Conservation (phyloP, 1,140 invertebrate genomes). For the Ceratosolen solmsi region DNA sequence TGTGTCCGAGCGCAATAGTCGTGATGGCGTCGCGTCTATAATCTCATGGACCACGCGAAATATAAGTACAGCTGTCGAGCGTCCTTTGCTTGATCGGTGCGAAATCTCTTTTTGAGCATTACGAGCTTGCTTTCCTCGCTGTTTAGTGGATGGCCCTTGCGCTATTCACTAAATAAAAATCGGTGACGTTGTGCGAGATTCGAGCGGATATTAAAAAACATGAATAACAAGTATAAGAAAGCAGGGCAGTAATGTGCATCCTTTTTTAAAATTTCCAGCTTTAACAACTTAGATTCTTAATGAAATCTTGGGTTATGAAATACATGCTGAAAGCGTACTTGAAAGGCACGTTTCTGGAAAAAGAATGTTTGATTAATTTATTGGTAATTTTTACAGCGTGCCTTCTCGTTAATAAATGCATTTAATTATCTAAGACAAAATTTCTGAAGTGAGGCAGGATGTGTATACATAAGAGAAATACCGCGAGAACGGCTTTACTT, state of each 20-base stretch:
- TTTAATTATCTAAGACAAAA: background rate
- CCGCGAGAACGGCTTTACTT: background rate
- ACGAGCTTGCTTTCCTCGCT: too few species aligned
- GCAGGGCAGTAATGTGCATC: background rate
- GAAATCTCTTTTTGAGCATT: too few species aligned
- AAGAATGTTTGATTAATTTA: background rate
- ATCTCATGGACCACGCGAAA: conserved; percentile 58
- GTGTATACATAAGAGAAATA: background rate
- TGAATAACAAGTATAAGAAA: background rate
- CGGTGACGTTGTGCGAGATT: background rate
- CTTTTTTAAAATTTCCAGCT: background rate
- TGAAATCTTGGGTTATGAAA: background rate
- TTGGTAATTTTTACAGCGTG: background rate
- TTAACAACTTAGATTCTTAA: background rate
- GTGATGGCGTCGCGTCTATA: conserved; percentile 64
- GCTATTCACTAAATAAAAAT: background rate
- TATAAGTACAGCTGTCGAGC: conserved; percentile 62
- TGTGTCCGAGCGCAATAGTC: conserved; percentile 25
- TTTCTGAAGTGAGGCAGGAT: background rate
- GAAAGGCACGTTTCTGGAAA: too few species aligned
- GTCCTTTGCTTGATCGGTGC: too few species aligned
- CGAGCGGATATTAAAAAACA: background rate
- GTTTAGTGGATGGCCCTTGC: too few species aligned
- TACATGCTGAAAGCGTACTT: too few species aligned
- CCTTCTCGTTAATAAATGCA: background rate